These are phyloP conservation scores for Dicaeum eximium DNA, from an alignment of 2,113 vertebrate genomes.

Conservation along the genomic window DNA sequence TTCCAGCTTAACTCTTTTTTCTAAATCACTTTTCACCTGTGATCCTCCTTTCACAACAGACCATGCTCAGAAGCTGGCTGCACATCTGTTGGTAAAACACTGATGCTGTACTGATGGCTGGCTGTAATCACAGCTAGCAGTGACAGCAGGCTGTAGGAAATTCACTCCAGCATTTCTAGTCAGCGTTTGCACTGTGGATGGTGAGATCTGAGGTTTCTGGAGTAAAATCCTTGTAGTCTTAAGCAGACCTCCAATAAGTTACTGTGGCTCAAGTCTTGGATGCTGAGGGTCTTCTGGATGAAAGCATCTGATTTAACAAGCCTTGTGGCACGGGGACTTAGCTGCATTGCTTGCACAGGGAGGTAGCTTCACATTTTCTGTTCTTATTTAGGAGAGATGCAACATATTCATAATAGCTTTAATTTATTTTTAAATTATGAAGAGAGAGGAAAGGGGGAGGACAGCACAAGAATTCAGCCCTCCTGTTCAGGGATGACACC, in stretches of 20 bases:
- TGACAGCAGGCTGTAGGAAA: background rate
- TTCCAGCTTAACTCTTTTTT: background rate
- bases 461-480: background rate
- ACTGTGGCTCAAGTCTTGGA: background rate
- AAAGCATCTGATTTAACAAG: background rate
- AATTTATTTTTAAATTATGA: background rate
- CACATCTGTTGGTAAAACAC: background rate
- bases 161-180: background rate
- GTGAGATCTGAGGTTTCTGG: background rate
- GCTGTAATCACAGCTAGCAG: background rate
- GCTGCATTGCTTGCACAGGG: background rate
- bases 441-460: background rate
- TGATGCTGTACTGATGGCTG: background rate
- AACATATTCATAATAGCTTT: background rate
- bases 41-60: background rate
- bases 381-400: background rate
- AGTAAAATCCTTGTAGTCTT: background rate
- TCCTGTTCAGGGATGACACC: rapidly evolving
- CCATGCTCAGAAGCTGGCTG: background rate
- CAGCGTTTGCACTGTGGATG: background rate
- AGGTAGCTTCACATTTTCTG: background rate
- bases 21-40: background rate
- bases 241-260: background rate
- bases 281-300: background rate
- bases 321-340: background rate